Conservation (phyloP, 2,888 invertebrate genomes). For the Drosophila rellima region DNA sequence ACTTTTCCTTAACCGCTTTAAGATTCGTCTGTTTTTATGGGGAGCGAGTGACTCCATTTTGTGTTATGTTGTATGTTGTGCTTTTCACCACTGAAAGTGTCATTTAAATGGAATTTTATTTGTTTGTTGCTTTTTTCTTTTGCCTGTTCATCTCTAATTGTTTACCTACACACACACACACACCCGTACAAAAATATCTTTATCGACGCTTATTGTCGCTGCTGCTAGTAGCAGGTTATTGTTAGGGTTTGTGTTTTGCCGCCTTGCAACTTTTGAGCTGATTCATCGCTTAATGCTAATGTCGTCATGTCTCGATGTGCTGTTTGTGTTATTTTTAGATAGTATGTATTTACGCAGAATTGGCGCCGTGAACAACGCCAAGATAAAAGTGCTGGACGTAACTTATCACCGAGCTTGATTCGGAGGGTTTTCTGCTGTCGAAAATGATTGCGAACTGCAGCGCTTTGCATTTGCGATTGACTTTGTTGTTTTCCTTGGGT, state of each 20-base stretch:
- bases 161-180: constrained; percentile 59
- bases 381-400: constrained; percentile 24
- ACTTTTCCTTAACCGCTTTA: constrained; percentile 24
- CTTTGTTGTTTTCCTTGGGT: constrained; percentile 1
- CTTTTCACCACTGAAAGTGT: constrained; percentile 74
- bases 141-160: constrained; percentile 57
- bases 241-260: constrained; percentile 29
- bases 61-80: constrained; percentile 43
- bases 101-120: constrained; percentile 58
- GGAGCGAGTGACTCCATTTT: constrained; percentile 57
- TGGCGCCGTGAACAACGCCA: constrained; percentile 19
- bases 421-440: constrained; percentile 1
- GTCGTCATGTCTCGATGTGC: constrained; percentile 52
- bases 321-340: constrained; percentile 45
- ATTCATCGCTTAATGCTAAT: constrained; percentile 63
- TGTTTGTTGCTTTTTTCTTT: constrained; percentile 40
- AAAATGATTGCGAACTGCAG: constrained; percentile 11
- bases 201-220: too few relatives aligned
- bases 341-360: constrained; percentile 29
- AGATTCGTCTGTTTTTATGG: constrained; percentile 44
- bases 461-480: constrained; percentile 21
- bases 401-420: constrained; percentile 10
- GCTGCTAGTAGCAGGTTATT: constrained; percentile 33
- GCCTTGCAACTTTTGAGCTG: constrained; percentile 60
- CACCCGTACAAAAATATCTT: constrained; percentile 8